A percentile compares a stretch with the other conserved stretches of the same genome.
Conservation (phyloP, 30 jellyfish, hydroid and myxozoan genomes). For the Hydra vulgaris region DNA sequence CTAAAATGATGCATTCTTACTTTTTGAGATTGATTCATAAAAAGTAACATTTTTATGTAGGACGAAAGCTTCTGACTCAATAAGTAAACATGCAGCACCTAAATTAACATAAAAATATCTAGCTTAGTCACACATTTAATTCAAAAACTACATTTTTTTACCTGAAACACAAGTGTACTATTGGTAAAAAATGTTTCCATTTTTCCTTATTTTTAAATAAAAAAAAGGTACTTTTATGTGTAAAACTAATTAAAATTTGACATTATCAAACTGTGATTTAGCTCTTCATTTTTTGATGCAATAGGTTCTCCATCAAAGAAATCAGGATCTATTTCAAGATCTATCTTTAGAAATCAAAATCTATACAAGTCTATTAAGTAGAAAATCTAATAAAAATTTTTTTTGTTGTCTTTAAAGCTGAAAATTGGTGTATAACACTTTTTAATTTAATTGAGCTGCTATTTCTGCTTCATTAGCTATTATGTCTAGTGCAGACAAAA, state of each 20-base stretch:
- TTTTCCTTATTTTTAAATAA: not conserved
- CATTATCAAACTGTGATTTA: not conserved
- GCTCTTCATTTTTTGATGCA: not conserved
- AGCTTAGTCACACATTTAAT: not conserved
- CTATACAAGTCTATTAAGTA: too few species aligned
- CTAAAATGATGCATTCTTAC: not conserved
- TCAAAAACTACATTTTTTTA: not conserved
- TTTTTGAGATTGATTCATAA: not conserved
- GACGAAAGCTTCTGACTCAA: not conserved
- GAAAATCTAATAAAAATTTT: too few species aligned
- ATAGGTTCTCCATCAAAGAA: not conserved
- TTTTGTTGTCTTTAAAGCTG: too few species aligned
- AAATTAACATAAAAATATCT: not conserved
- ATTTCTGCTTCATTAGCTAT: too few species aligned
- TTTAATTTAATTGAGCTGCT: too few species aligned
- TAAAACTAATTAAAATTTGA: not conserved
- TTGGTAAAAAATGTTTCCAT: not conserved
- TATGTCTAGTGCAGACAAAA: too few species aligned
- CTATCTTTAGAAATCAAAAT: too few species aligned
- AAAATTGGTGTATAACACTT: too few species aligned
- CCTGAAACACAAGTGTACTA: not conserved
- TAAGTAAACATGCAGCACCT: not conserved
- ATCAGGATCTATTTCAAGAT: not conserved
- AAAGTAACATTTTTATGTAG: too few species aligned
- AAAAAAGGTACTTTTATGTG: not conserved